Conservation (phyloP, 2,888 invertebrate genomes). For the Orchestes rusci region DNA sequence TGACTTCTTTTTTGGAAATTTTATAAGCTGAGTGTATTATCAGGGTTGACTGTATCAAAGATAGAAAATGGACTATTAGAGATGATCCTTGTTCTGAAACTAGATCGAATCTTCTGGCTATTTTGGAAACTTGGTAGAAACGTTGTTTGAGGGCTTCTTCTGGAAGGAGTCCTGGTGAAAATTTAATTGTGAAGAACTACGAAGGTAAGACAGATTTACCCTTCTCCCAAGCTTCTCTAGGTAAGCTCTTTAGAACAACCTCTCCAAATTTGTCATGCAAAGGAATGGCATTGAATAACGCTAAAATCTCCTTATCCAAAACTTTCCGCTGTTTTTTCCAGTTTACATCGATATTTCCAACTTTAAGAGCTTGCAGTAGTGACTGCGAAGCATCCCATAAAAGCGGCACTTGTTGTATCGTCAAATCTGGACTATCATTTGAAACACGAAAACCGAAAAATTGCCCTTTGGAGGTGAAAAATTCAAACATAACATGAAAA, state of each 20-base stretch:
- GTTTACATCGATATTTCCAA: slow-evolving; percentile 50
- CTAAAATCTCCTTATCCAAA: slow-evolving; percentile 60
- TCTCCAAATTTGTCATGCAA: slow-evolving; percentile 72
- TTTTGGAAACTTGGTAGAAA: slow-evolving; percentile 72
- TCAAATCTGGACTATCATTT: slow-evolving; percentile 63
- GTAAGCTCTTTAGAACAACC: slow-evolving; percentile 70
- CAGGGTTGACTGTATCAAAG: slow-evolving; percentile 80
- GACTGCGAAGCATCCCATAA: slow-evolving; percentile 93
- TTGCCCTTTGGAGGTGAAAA: slow-evolving; percentile 13
- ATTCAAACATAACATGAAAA: slow-evolving; percentile 16
- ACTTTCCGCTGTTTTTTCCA: slow-evolving; percentile 57
- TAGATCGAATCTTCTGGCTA: slow-evolving; percentile 77
- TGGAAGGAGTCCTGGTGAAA: slow-evolving; percentile 62
- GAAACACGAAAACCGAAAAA: slow-evolving; percentile 42
- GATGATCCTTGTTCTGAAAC: slow-evolving; percentile 75
- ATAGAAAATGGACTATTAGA: slow-evolving; percentile 72
- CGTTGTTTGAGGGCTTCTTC: slow-evolving; percentile 79
- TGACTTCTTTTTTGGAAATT: slow-evolving; percentile 65
- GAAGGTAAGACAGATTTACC: slow-evolving; percentile 37
- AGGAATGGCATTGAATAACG: slow-evolving; percentile 64
- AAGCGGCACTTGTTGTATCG: slow-evolving; percentile 73
- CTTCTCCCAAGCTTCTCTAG: slow-evolving; percentile 63
- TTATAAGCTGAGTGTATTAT: slow-evolving; percentile 59
- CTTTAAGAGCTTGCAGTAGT: slow-evolving; percentile 66
- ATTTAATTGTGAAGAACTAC: background rate